Evolutionary conservation across 2,888 invertebrate genomes (phyloP).

Genomic region (Hyppa rectilinea): DNA sequence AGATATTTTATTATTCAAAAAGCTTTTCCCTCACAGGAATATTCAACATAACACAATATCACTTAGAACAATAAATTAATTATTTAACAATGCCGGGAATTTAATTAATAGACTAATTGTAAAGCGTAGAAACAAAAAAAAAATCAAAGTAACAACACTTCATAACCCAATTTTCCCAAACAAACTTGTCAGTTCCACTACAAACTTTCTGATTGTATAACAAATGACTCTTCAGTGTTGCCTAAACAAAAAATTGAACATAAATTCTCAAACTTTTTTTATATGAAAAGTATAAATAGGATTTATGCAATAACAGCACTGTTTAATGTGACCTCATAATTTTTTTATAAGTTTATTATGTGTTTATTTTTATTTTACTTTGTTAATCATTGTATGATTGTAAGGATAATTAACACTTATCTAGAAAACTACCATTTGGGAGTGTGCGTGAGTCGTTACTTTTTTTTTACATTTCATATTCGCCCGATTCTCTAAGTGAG

Average conservation of each 20-base stretch:
- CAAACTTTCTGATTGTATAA: slow-evolving; percentile 53
- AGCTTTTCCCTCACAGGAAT: background rate
- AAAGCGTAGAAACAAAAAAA: slow-evolving; percentile 3
- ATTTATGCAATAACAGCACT: slow-evolving; percentile 46
- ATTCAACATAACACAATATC: background rate
- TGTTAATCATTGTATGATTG: background rate
- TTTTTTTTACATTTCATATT: too few relatives aligned
- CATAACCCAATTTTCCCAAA: slow-evolving; percentile 27
- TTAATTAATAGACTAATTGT: background rate
- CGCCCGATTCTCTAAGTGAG: too few relatives aligned
- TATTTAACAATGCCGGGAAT: background rate
- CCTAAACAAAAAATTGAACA: slow-evolving; percentile 42
- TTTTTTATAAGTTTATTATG: slow-evolving; percentile 4
- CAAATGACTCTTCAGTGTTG: slow-evolving; percentile 50
- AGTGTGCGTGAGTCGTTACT: too few relatives aligned
- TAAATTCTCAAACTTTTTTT: slow-evolving; percentile 57
- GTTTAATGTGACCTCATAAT: slow-evolving; percentile 14
- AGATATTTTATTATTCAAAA: background rate
- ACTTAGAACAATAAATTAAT: background rate
- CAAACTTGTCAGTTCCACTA: slow-evolving; percentile 49
- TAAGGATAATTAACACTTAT: background rate
- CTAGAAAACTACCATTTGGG: background rate
- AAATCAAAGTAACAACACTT: background rate
- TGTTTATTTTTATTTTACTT: slow-evolving; percentile 2
- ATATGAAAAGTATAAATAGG: slow-evolving; percentile 52